These are phyloP conservation scores for Caradrina clavipalpis DNA, from an alignment of 2,888 invertebrate species.

Conservation along the genomic window DNA sequence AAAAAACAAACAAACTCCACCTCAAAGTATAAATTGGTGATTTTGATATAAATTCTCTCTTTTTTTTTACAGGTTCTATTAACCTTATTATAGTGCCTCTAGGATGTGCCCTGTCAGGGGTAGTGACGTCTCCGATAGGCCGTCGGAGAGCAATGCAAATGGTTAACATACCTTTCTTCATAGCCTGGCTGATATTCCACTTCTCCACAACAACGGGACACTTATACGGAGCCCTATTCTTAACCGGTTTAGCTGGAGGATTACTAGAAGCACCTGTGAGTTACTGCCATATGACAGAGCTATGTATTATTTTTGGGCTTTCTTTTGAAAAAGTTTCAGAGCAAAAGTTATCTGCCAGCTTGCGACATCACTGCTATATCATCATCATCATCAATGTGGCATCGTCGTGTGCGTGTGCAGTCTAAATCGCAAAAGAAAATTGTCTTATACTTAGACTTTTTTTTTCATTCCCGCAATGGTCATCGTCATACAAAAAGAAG, in stretches of 20 bases:
- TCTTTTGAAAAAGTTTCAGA: background rate
- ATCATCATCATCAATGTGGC: no score
- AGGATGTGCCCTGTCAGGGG: constrained; percentile 94
- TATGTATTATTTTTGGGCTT: background rate
- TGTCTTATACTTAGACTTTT: no score
- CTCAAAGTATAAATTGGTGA: background rate
- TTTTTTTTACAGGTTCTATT: constrained; percentile 92
- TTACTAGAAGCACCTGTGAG: constrained; percentile 95
- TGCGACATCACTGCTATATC: no score
- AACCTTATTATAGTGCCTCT: constrained; percentile 95
- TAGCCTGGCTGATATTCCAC: constrained; percentile 94
- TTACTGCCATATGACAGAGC: constrained; percentile 46
- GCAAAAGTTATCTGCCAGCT: background rate
- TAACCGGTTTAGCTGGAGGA: constrained; percentile 95
- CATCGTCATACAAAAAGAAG: background rate
- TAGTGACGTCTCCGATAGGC: constrained; percentile 93
- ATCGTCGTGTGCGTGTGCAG: no score
- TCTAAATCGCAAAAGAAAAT: no score
- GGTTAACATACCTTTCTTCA: constrained; percentile 93
- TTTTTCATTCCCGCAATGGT: no score
- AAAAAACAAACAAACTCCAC: no score
- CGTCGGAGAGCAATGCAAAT: constrained; percentile 94
- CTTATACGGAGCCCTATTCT: constrained; percentile 93
- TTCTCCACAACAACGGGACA: constrained; percentile 92
- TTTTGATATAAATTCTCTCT: background rate